phyloP scores from a whole-genome alignment of 2,797 vertebrate species.

The Pipistrellus pipistrellus region DNA sequence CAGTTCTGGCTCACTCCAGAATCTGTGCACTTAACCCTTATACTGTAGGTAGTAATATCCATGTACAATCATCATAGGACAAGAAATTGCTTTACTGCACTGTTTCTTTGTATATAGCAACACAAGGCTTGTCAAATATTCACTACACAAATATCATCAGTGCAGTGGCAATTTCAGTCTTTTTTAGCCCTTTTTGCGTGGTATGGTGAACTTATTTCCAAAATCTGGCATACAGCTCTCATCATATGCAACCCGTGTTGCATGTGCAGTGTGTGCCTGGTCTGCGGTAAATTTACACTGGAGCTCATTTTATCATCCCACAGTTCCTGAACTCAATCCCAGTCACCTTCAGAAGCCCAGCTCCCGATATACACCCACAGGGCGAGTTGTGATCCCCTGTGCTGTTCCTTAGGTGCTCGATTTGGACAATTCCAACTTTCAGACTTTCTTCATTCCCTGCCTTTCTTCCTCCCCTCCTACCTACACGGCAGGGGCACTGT shows the following conservation, averaged over 20 bases:
- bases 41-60: rapidly evolving
- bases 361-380: rapidly evolving
- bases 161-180: not conserved
- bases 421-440: not conserved
- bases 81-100: not conserved
- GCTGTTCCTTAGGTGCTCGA: not conserved
- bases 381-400: no score
- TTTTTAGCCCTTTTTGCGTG: not conserved
- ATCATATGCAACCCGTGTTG: not conserved
- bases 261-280: rapidly evolving
- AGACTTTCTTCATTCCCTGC: not conserved
- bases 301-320: not conserved
- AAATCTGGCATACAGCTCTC: not conserved
- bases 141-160: not conserved
- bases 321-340: not conserved
- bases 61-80: no score
- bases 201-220: not conserved
- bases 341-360: not conserved
- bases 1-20: not conserved
- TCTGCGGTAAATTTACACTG: not conserved
- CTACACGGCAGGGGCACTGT: not conserved
- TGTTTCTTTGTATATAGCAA: not conserved
- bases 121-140: not conserved
- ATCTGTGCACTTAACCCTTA: not conserved
- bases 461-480: no score